Conservation (phyloP, 2,113 vertebrate genomes). For the Thunnus maccoyii region DNA sequence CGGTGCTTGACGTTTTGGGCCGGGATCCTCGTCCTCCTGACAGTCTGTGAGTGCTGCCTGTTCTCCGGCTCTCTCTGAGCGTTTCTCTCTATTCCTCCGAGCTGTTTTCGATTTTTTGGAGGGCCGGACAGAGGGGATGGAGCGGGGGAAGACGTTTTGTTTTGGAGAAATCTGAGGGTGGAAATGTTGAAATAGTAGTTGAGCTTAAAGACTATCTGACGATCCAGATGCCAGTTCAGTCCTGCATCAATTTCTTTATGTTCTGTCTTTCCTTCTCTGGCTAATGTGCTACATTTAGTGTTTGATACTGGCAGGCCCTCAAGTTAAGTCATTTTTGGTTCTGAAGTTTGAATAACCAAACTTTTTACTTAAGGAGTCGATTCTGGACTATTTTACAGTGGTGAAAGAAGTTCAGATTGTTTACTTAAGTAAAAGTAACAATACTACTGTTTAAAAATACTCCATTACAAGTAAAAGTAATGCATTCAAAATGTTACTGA, state of each 20-base stretch:
- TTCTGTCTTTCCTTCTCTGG: too few relatives aligned
- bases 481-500: too few relatives aligned
- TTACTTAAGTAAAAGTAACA: not conserved
- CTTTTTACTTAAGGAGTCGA: too few relatives aligned
- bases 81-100: not conserved
- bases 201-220: too few relatives aligned
- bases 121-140: conserved; percentile 23
- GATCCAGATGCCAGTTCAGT: too few relatives aligned
- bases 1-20: conserved; percentile 62
- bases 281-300: too few relatives aligned
- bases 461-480: not conserved
- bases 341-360: too few relatives aligned
- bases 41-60: conserved; percentile 81
- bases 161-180: conserved; percentile 11
- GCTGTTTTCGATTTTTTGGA: not conserved
- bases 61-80: conserved; percentile 37
- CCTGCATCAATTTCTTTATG: too few relatives aligned
- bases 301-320: too few relatives aligned
- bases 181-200: too few relatives aligned
- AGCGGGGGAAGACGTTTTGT: conserved; percentile 16
- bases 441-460: not conserved
- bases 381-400: too few relatives aligned
- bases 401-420: not conserved
- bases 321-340: too few relatives aligned
- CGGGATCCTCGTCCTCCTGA: conserved; percentile 80